Conservation (phyloP, 92 coral and sea anemone species). For the Montipora capitata region DNA sequence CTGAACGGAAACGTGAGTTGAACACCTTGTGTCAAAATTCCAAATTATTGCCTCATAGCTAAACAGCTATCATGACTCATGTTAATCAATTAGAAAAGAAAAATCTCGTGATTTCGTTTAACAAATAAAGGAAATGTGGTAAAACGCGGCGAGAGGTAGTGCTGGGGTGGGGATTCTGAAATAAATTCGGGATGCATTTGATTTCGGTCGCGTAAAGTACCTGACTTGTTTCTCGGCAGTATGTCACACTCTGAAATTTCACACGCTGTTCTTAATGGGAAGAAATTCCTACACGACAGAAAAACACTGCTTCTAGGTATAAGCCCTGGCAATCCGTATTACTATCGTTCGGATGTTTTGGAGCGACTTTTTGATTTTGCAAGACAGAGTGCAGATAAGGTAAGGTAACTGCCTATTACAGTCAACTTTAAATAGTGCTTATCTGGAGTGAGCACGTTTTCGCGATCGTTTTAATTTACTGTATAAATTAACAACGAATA, state of each 20-base stretch:
- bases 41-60: too few relatives aligned
- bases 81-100: neutral
- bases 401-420: neutral
- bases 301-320: slow-evolving; percentile 76
- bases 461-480: neutral
- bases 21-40: too few relatives aligned
- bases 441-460: neutral
- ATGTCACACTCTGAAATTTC: slow-evolving; percentile 49
- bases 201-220: too few relatives aligned
- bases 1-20: too few relatives aligned
- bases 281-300: slow-evolving; percentile 52
- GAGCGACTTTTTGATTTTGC: slow-evolving; percentile 65
- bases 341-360: slow-evolving; percentile 72
- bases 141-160: too few relatives aligned
- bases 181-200: too few relatives aligned
- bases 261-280: slow-evolving; percentile 74
- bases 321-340: slow-evolving; percentile 90
- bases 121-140: neutral
- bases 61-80: too few relatives aligned
- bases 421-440: neutral
- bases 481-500: neutral
- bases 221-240: neutral
- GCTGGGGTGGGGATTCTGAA: too few relatives aligned
- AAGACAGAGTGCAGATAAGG: slow-evolving; percentile 71
- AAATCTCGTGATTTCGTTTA: neutral